Evolutionary conservation across 2,113 vertebrate species (phyloP), one percentile per base, ranked within the genome.

Genomic region (Plectropomus leopardus): DNA sequence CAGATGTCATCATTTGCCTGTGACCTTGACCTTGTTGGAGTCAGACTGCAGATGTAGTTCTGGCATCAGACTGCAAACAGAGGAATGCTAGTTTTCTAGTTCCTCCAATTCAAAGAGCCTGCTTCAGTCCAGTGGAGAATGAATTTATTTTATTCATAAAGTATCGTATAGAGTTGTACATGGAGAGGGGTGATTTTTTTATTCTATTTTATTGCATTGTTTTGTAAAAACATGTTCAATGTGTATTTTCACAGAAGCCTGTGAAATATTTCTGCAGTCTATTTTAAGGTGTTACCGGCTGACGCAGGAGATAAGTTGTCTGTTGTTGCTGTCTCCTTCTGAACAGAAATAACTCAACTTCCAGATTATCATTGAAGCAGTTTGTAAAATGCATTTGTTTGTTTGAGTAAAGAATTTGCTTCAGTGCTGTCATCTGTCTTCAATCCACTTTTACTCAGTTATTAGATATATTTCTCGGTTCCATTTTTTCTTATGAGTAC

Each of bases 401-500:
- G 81, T 89, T 88, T 92, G 66, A 93, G 89, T 93, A 94, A 93
- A 93, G 76, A 74, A 85, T 90, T 71, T 74, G 75, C 80, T 87
- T 85, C 50, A 79, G 19, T 1, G 0, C 70, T 17, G 6, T 16
- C 0, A 34, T 51, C 71, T 67, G 70, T 71, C 42, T 59, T 72
- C 5, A 36, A 61, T 80, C 19, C 5, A 59, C 16, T n/a, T 51
- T 36, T 24, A n/a, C 4, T 34, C 4, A n/a, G 1, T 0, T 53
- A 5, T 32, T 67, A n/a, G 15, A 32, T 50, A 14, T 51, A 34
- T 16, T 53, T 21, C 5, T 40, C 54, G 34, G 4, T 36, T 8
- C 34, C 9, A 36, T 6, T 36, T 36, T 36, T 36, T 36, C 34
- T 36, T 9, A 36, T 36, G 34, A 36, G 8, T 36, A 36, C 34